These are phyloP conservation scores for Phoeniculus purpureus DNA, from an alignment of 2,797 vertebrate genomes.

Conservation along the genomic window DNA sequence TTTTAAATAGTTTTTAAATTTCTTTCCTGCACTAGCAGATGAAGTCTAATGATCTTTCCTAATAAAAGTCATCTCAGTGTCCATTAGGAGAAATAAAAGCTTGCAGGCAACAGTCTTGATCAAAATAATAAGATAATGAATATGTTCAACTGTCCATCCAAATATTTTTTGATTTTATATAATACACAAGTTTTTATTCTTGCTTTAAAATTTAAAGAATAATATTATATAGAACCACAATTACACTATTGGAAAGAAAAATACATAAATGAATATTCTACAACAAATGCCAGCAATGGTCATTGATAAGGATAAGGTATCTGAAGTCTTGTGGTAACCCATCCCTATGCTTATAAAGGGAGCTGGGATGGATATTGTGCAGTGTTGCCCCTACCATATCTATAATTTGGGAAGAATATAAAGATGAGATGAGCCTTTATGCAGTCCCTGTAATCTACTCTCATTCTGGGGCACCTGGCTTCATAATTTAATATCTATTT, in stretches of 20 bases:
- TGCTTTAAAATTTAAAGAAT: background rate
- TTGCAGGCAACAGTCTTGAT: background rate
- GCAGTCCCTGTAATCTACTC: background rate
- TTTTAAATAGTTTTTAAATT: background rate
- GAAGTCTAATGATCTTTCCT: background rate
- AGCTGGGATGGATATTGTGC: background rate
- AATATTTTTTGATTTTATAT: background rate
- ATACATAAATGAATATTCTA: background rate
- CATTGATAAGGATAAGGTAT: background rate
- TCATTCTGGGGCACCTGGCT: background rate
- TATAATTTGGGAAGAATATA: background rate
- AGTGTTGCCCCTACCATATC: background rate
- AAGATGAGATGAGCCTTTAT: background rate
- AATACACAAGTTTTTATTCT: background rate
- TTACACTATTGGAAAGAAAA: background rate
- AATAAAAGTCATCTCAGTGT: background rate
- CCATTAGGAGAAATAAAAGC: background rate
- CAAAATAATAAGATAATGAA: background rate
- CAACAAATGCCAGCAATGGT: background rate
- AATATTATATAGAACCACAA: background rate
- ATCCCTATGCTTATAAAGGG: background rate
- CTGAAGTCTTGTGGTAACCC: background rate
- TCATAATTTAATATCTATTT: background rate
- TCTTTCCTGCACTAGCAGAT: background rate
- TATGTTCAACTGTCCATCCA: background rate